Base-by-base conservation (phyloP, 2,113 vertebrate species). In the Aptenodytes forsteri region DNA sequence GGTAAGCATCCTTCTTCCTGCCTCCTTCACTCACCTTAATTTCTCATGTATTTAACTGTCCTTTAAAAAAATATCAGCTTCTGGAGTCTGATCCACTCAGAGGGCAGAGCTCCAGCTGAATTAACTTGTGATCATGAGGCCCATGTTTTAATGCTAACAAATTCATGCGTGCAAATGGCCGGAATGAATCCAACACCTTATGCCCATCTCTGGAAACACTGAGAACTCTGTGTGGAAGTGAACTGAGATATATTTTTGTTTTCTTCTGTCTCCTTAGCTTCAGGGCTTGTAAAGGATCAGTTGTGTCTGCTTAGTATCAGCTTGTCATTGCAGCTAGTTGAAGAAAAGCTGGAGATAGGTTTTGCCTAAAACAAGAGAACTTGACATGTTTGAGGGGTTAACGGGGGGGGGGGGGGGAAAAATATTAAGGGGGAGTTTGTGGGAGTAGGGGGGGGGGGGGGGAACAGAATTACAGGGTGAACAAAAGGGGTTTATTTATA, bases 1-100 rank as follows among this genome's bases (percentile, higher is more conserved):
- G 99, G 99, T 99, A 98, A 91, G 81, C 23, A 25, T 10, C 66
- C 42, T 91, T 97, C 66, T 71, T 58, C 36, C 10, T 64, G 11
- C 7, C 61, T 62, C 42, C 14, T 75, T 93, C 32, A 11, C 22
- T 71, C 16, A 20, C 72, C 50, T 89, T 58, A 42, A 38, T 55
- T 83, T 85, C 34, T 70, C 7, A 17, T 25, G 4, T 66, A 16
- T 44, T 4, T 50, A 59, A 49, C 36, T 25, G 22, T 66, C 3
- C 11, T 67, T 83, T 14, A 72, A 32, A 65, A 80, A 69, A 52
- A 19, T 26, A 9, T 9, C 22, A 9, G 12, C 27, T 89, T 92
- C 36, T 94, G 44, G 23, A 87, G 30, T 46, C 49, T 79, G 27
- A 67, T 72, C 8, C 14, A 67, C 30, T 79, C 34, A 17, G 69